Conservation (phyloP, 2,888 invertebrate genomes). For the Trissonchulus latispiculum region DNA sequence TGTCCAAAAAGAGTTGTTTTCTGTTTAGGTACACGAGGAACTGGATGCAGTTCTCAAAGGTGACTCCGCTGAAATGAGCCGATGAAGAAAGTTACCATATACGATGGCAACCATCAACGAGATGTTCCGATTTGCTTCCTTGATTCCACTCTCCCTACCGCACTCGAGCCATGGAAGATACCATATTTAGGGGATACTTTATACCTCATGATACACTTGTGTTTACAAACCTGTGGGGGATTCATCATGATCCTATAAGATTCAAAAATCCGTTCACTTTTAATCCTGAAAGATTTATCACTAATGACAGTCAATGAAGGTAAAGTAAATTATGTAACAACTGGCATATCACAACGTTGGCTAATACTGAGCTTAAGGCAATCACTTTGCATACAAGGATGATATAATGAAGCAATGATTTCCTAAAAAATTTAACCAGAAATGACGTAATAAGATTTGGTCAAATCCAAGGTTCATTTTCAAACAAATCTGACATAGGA, state of each 20-base stretch:
- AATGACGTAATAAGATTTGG: no score
- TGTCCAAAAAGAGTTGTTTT: no score
- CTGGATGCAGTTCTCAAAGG: background rate
- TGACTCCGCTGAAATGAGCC: background rate
- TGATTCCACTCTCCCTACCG: conserved; percentile 22
- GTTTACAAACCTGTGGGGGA: conserved; percentile 19
- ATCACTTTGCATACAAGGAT: no score
- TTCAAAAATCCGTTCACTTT: conserved; percentile 33
- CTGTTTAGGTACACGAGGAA: background rate
- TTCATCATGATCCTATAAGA: conserved; percentile 25
- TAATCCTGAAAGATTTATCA: conserved; percentile 34
- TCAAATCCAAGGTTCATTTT: no score
- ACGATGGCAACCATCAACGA: conserved; percentile 11
- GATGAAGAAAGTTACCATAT: background rate
- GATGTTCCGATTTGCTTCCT: conserved; percentile 14
- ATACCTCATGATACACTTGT: conserved; percentile 19
- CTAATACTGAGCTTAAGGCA: no score
- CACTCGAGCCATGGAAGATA: conserved; percentile 20
- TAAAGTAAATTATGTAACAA: no score
- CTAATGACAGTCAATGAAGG: conserved; percentile 32
- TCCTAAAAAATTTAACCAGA: no score
- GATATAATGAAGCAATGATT: no score
- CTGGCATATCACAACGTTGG: no score
- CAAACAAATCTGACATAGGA: no score
- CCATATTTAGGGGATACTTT: conserved; percentile 18